Evolutionary conservation across 1,140 invertebrate genomes (phyloP).

Genomic region (Tetragonula clypearis): DNA sequence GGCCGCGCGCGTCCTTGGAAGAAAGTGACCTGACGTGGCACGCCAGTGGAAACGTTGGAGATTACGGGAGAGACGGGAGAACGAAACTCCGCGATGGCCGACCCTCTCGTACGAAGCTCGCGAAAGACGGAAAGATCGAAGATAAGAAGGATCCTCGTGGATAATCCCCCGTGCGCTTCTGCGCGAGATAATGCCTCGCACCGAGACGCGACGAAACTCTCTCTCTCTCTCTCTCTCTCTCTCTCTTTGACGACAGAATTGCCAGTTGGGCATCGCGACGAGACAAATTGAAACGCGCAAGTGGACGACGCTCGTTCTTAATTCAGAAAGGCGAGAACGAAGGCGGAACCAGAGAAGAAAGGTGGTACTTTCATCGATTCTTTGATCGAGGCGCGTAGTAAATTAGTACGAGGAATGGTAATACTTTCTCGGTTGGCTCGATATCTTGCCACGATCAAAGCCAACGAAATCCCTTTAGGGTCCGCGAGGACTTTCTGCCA

Average conservation of each 20-base stretch:
- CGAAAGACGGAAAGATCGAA: conserved; percentile 36
- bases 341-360: too few species aligned
- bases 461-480: conserved; percentile 33
- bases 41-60: neutral
- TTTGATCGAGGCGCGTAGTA: conserved; percentile 18
- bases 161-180: conserved; percentile 36
- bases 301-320: neutral
- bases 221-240: conserved; percentile 4
- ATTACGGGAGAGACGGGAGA: conserved; percentile 1
- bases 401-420: conserved; percentile 19
- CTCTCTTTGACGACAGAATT: conserved; percentile 22
- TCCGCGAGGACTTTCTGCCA: neutral
- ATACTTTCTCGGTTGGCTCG: conserved; percentile 9
- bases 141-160: conserved; percentile 35
- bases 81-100: neutral
- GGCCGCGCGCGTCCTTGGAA: too few species aligned
- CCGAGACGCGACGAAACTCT: neutral
- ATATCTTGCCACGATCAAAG: conserved; percentile 36
- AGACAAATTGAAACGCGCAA: conserved; percentile 39
- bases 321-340: neutral
- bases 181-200: conserved; percentile 26
- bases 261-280: neutral
- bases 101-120: neutral
- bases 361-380: conserved; percentile 18
- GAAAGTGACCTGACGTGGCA: neutral